These are phyloP conservation scores for Leucophenga maculata DNA, from an alignment of 2,888 invertebrate species.

Conservation along the genomic window DNA sequence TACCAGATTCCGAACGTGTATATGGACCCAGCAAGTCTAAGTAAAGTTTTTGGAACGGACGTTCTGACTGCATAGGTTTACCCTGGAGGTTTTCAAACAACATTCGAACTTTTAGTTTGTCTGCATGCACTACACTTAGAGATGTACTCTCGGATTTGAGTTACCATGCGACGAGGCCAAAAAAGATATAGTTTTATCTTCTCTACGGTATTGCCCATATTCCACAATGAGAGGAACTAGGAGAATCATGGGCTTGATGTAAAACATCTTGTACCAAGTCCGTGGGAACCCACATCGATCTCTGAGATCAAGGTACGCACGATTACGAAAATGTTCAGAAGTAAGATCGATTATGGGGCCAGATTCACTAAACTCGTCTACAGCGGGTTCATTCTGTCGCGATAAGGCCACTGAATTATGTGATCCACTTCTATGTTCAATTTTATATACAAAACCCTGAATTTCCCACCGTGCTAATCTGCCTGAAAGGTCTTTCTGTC, in stretches of 20 bases:
- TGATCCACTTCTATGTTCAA: constrained; percentile 43
- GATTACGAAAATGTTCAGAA: not conserved
- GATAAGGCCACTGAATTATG: constrained; percentile 47
- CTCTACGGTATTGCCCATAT: not conserved
- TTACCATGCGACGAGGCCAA: not conserved
- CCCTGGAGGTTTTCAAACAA: too few species aligned
- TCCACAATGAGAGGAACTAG: not conserved
- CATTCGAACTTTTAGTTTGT: too few species aligned
- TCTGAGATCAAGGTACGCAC: not conserved
- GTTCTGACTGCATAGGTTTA: too few species aligned
- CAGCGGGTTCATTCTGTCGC: not conserved
- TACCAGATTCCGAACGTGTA: not conserved
- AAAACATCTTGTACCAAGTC: not conserved
- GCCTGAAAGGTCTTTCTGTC: constrained; percentile 24
- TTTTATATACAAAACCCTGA: constrained; percentile 38
- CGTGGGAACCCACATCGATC: not conserved
- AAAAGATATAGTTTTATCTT: not conserved
- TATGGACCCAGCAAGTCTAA: too few species aligned
- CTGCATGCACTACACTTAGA: not conserved
- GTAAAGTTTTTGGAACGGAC: too few species aligned
- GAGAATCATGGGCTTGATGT: not conserved
- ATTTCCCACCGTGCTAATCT: constrained; percentile 19
- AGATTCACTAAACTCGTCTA: not conserved
- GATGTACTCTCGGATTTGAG: not conserved
- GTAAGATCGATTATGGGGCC: not conserved